Conservation (phyloP, 2,888 invertebrate species). For the Dicroscelio sp. region DNA sequence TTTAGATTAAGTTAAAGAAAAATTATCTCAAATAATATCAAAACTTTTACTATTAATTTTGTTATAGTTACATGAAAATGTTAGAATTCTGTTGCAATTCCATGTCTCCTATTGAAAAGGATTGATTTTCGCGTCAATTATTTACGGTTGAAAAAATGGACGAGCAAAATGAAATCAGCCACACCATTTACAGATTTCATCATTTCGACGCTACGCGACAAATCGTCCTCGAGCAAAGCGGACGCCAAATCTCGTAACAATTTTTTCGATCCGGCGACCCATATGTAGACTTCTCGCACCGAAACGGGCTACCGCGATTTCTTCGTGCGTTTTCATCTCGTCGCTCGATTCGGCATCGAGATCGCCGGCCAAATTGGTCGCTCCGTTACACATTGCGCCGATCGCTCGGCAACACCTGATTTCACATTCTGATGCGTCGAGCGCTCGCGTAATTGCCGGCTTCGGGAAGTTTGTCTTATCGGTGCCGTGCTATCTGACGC, state of each 20-base stretch:
- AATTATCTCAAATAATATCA: too few species aligned
- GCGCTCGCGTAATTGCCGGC: constrained; percentile 76
- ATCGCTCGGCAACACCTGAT: constrained; percentile 76
- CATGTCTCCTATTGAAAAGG: background rate
- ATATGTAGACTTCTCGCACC: constrained; percentile 25
- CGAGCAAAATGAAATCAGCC: too few species aligned
- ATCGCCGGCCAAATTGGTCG: constrained; percentile 74
- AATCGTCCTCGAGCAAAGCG: background rate
- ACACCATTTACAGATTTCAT: too few species aligned
- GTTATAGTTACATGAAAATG: too few species aligned
- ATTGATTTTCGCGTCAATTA: too few species aligned
- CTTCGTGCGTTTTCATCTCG: constrained; percentile 58
- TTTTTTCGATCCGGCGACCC: constrained; percentile 6
- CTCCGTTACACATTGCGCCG: constrained; percentile 68
- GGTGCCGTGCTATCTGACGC: constrained; percentile 74
- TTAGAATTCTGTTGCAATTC: too few species aligned
- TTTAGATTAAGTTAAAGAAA: too few species aligned
- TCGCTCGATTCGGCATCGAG: constrained; percentile 54
- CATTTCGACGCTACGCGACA: background rate
- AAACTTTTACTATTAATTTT: too few species aligned
- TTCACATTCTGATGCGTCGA: constrained; percentile 78
- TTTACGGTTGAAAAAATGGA: too few species aligned
- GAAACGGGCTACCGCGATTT: constrained; percentile 60
- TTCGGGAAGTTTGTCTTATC: constrained; percentile 77
- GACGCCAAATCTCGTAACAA: constrained; percentile 10